phyloP scores from a whole-genome alignment of 2,797 vertebrate species.

The Parauchenoglanis punctatus region DNA sequence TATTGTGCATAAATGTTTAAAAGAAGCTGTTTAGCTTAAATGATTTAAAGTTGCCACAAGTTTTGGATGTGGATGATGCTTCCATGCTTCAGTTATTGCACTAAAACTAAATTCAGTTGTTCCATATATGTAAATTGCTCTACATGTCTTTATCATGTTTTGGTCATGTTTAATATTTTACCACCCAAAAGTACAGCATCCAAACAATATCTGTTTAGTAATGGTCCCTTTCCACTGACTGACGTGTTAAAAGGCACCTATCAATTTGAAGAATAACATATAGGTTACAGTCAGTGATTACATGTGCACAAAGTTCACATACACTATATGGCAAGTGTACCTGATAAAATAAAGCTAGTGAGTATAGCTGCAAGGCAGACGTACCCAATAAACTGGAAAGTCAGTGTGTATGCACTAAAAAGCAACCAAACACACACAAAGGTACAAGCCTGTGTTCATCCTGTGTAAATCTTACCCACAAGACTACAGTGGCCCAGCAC shows the following conservation, averaged over 20 bases:
- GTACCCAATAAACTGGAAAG: not conserved
- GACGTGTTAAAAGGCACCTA: not conserved
- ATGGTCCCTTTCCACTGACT: not conserved
- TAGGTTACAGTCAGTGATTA: not conserved
- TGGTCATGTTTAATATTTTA: not conserved
- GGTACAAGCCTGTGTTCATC: not conserved
- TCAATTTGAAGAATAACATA: not conserved
- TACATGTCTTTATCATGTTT: not conserved
- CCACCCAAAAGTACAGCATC: not conserved
- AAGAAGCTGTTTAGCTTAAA: not conserved
- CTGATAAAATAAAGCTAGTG: not conserved
- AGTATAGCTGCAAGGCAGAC: constrained; percentile 11
- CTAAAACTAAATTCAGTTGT: not conserved
- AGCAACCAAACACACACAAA: constrained; percentile 30
- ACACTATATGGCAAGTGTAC: not conserved
- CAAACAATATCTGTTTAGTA: not conserved
- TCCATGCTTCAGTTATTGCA: not conserved
- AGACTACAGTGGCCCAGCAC: constrained; percentile 76
- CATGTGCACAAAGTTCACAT: not conserved
- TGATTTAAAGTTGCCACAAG: not conserved
- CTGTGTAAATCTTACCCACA: constrained; percentile 77
- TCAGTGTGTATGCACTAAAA: not conserved
- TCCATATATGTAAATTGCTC: not conserved
- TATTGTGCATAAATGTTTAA: not conserved
- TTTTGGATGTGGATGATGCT: not conserved